phyloP scores from a whole-genome alignment of 1,140 invertebrate genomes.

The Berghia stephanieae region DNA sequence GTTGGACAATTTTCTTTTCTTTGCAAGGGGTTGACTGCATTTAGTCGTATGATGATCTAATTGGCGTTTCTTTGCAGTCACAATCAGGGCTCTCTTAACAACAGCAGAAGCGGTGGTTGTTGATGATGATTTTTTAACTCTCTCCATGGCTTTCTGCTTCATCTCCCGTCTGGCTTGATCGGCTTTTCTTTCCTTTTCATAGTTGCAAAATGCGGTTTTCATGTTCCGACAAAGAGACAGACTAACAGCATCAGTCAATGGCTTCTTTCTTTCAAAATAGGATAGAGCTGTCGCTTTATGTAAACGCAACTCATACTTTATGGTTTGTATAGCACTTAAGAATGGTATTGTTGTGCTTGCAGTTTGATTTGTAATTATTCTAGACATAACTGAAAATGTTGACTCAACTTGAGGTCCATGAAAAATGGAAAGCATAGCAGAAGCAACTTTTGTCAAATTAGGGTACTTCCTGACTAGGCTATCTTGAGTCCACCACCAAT shows the following conservation, averaged over 20 bases:
- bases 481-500: slow-evolving; percentile 33
- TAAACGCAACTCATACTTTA: slow-evolving; percentile 32
- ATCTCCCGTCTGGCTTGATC: background rate
- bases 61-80: too few species aligned
- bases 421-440: slow-evolving; percentile 32
- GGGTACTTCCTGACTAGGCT: slow-evolving; percentile 24
- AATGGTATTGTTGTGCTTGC: slow-evolving; percentile 27
- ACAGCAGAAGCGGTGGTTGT: background rate
- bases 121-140: background rate
- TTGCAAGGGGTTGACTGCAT: too few species aligned
- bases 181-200: background rate
- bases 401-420: slow-evolving; percentile 41
- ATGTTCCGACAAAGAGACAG: slow-evolving; percentile 14
- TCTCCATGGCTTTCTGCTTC: background rate
- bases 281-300: slow-evolving; percentile 22
- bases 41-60: too few species aligned
- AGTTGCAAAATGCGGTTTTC: slow-evolving; percentile 10
- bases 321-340: slow-evolving; percentile 33
- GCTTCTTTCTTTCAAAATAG: slow-evolving; percentile 28
- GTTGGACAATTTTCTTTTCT: too few species aligned
- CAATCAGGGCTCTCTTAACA: background rate
- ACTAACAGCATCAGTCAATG: slow-evolving; percentile 18
- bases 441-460: slow-evolving; percentile 27
- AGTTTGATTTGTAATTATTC: slow-evolving; percentile 31
- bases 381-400: slow-evolving; percentile 34